Evolutionary conservation across 2,888 invertebrate genomes (phyloP).

Genomic region (Phanerotoma sp.): DNA sequence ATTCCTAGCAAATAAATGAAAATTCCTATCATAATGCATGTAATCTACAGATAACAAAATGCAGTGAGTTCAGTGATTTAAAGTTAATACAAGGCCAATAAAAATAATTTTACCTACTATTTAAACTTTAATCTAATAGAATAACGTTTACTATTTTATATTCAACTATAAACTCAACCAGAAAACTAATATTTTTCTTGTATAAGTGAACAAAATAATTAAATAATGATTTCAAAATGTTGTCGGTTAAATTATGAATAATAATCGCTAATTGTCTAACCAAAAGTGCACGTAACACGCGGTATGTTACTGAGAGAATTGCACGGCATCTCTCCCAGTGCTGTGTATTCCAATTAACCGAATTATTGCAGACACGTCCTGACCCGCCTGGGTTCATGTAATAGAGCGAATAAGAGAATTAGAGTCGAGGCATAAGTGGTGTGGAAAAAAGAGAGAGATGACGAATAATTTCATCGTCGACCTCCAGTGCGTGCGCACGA

Average conservation of each 20-base stretch:
- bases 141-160: too few relatives aligned
- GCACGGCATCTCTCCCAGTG: conserved; percentile 26
- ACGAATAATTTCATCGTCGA: conserved; percentile 29
- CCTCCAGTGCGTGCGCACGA: conserved; percentile 5
- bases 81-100: too few relatives aligned
- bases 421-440: conserved; percentile 11
- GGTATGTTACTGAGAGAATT: conserved; percentile 37
- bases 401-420: conserved; percentile 25
- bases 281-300: conserved; percentile 13
- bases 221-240: too few relatives aligned
- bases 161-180: too few relatives aligned
- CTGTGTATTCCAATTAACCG: conserved; percentile 48
- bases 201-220: too few relatives aligned
- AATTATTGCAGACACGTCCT: conserved; percentile 43
- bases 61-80: too few relatives aligned
- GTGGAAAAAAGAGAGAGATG: conserved; percentile 10
- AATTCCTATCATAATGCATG: too few relatives aligned
- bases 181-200: too few relatives aligned
- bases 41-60: too few relatives aligned
- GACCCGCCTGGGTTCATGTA: conserved; percentile 34
- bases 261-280: conserved; percentile 4
- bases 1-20: too few relatives aligned
- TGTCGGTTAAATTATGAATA: background rate
- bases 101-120: too few relatives aligned
- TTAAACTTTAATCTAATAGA: too few relatives aligned